Evolutionary conservation across 2,888 invertebrate species (phyloP).

Genomic region (Catocala fraxini): DNA sequence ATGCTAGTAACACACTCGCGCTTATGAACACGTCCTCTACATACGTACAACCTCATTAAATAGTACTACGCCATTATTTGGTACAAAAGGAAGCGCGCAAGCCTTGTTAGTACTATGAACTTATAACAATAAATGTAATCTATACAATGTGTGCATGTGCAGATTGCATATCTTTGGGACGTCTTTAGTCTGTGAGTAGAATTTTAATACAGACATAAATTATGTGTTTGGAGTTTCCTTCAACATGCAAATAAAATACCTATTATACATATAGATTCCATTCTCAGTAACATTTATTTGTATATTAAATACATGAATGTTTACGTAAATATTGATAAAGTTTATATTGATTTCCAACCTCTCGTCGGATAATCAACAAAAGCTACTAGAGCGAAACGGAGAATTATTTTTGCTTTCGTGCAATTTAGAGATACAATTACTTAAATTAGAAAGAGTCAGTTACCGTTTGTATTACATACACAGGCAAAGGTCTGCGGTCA

Average conservation of each 20-base stretch:
- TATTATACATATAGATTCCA: no score
- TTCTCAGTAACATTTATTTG: no score
- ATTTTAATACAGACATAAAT: conserved; percentile 5
- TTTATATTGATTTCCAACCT: no score
- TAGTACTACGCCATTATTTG: conserved; percentile 39
- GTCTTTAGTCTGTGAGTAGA: conserved; percentile 7
- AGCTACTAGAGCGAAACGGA: no score
- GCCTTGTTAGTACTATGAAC: conserved; percentile 28
- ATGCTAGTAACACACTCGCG: conserved; percentile 42
- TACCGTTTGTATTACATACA: no score
- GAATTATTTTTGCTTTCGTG: no score
- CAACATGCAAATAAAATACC: not conserved
- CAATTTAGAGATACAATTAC: no score
- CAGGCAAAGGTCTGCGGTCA: no score
- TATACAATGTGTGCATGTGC: conserved; percentile 18
- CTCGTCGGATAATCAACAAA: no score
- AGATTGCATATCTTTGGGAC: conserved; percentile 13
- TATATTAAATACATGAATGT: no score
- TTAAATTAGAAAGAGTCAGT: no score
- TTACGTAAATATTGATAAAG: no score
- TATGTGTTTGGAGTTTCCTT: not conserved
- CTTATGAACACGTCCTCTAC: conserved; percentile 36
- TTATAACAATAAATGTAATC: conserved; percentile 30
- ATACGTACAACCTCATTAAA: conserved; percentile 45
- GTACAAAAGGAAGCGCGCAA: conserved; percentile 40